Percentiles rank a stretch among this genome's conserved stretches.
Conservation (phyloP, 2,113 vertebrate genomes). For the Poeciliopsis occidentalis region DNA sequence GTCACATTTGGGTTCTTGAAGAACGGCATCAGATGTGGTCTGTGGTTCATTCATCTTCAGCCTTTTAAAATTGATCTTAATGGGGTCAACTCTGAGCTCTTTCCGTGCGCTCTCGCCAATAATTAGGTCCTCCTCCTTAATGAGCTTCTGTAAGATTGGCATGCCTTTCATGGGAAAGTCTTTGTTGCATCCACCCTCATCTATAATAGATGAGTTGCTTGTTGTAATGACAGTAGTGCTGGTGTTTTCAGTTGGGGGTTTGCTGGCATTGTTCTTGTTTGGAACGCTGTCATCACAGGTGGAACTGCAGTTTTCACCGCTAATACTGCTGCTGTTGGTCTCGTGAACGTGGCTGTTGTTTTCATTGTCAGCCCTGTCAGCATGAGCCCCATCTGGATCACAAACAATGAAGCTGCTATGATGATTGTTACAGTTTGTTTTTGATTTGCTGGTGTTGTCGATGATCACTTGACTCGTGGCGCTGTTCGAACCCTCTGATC, state of each 20-base stretch:
- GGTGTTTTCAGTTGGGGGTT: conserved; percentile 73
- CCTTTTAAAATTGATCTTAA: conserved; percentile 93
- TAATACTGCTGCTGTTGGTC: conserved; percentile 62
- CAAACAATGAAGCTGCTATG: conserved; percentile 28
- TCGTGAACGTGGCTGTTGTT: conserved; percentile 46
- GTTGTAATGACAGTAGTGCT: conserved; percentile 74
- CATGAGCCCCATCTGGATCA: conserved; percentile 42
- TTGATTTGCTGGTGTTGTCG: conserved; percentile 76
- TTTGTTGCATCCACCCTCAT: conserved; percentile 73
- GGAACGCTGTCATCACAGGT: conserved; percentile 61
- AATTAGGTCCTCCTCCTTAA: conserved; percentile 78
- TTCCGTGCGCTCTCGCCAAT: conserved; percentile 55
- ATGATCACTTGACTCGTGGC: conserved; percentile 62
- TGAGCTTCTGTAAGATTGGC: conserved; percentile 74
- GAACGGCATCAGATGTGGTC: conserved; percentile 65
- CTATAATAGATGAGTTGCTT: conserved; percentile 59
- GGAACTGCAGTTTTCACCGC: conserved; percentile 47
- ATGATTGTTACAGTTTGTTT: conserved; percentile 65
- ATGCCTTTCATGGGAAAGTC: conserved; percentile 77
- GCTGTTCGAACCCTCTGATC: conserved; percentile 52
- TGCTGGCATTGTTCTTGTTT: conserved; percentile 72
- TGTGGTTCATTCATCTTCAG: conserved; percentile 87
- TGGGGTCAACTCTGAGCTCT: conserved; percentile 88
- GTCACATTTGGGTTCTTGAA: conserved; percentile 70
- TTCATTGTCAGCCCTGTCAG: conserved; percentile 29